Percentiles rank a stretch among this genome's conserved stretches.
phyloP scores from a whole-genome alignment of 2,797 vertebrate genomes.

The Brotula barbata region DNA sequence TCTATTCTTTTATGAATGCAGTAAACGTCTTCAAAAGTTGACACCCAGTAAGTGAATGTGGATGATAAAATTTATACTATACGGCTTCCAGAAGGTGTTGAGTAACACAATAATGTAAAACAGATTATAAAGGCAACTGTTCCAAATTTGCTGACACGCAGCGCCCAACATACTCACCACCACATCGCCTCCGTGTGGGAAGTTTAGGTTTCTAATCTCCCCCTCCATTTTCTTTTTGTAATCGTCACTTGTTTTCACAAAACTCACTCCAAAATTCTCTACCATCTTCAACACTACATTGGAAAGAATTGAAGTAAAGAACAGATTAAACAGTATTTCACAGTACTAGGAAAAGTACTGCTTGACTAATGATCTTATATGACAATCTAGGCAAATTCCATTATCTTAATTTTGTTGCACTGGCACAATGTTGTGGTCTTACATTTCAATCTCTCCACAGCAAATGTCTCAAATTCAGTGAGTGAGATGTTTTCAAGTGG shows the following conservation, averaged over 20 bases:
- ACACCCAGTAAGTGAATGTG: not conserved
- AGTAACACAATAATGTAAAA: not conserved
- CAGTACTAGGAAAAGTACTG: not conserved
- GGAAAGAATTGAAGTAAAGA: not conserved
- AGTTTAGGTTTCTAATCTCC: constrained; percentile 82
- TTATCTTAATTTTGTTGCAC: not conserved
- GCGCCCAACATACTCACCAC: constrained; percentile 65
- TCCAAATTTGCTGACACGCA: not conserved
- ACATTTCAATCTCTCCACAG: constrained; percentile 91
- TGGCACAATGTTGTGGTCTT: constrained; percentile 40
- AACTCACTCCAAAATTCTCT: constrained; percentile 90
- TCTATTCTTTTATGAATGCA: too few species aligned
- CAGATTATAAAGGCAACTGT: not conserved
- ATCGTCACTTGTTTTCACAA: constrained; percentile 68
- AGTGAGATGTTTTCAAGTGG: constrained; percentile 91
- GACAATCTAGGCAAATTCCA: not conserved
- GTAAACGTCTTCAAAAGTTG: not conserved
- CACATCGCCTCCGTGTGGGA: constrained; percentile 77
- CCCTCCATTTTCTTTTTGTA: constrained; percentile 78
- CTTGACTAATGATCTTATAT: not conserved
- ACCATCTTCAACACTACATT: constrained; percentile 89
- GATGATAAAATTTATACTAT: not conserved
- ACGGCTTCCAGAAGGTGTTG: not conserved
- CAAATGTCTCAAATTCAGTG: constrained; percentile 89
- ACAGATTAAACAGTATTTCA: not conserved